Percentiles rank a stretch among this genome's conserved stretches.
These are phyloP conservation scores for Syngnathus floridae DNA, from an alignment of 2,113 vertebrate genomes.

Conservation along the genomic window DNA sequence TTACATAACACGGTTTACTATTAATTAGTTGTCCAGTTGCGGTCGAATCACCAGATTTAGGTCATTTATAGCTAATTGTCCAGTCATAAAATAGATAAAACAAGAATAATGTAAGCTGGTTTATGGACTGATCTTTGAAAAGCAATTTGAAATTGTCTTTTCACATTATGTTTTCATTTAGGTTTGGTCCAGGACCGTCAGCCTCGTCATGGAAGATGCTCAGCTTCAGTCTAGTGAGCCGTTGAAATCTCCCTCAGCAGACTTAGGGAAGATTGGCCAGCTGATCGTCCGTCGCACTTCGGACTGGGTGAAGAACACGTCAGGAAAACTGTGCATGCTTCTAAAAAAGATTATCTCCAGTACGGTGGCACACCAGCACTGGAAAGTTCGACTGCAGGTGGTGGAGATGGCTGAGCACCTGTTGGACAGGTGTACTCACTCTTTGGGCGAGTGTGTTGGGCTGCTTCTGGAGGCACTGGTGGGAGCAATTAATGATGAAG, in stretches of 20 bases:
- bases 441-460: slow-evolving; percentile 70
- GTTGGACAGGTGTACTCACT: slow-evolving; percentile 71
- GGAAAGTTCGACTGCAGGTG: slow-evolving; percentile 82
- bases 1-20: background rate
- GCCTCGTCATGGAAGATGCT: slow-evolving; percentile 78
- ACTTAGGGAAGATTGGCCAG: slow-evolving; percentile 64
- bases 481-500: slow-evolving; percentile 80
- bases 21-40: background rate
- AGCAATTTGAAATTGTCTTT: background rate
- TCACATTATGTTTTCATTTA: slow-evolving; percentile 13
- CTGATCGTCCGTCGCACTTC: slow-evolving; percentile 75
- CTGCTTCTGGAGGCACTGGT: slow-evolving; percentile 82
- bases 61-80: background rate
- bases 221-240: slow-evolving; percentile 64
- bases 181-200: slow-evolving; percentile 74
- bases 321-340: slow-evolving; percentile 70
- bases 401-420: slow-evolving; percentile 74
- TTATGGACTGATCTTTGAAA: background rate
- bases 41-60: background rate
- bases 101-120: background rate
- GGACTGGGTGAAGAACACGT: slow-evolving; percentile 79
- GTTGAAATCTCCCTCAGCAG: slow-evolving; percentile 25
- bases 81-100: background rate
- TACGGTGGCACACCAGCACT: slow-evolving; percentile 80
- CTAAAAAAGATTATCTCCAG: slow-evolving; percentile 77